Conservation (phyloP, 1,140 invertebrate species). For the Pollicipes pollicipes region DNA sequence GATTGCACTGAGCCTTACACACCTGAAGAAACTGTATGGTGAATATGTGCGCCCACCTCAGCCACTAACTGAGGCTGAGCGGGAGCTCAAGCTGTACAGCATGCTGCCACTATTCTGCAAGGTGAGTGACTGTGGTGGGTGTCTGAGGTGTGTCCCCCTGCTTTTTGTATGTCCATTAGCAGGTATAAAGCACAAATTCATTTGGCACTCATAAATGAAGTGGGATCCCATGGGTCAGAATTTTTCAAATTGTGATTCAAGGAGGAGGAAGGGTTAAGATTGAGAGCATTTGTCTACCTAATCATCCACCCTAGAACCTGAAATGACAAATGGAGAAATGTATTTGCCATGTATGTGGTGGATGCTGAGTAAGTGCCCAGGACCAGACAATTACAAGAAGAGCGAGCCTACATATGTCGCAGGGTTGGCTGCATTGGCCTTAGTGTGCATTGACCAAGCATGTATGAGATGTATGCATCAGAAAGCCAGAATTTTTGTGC, state of each 20-base stretch:
- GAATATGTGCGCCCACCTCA: constrained; percentile 77
- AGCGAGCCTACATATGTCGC: too few relatives aligned
- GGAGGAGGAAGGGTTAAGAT: constrained; percentile 3
- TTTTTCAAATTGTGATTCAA: constrained; percentile 16
- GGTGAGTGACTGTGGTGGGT: constrained; percentile 37
- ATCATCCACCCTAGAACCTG: too few relatives aligned
- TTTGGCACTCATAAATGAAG: constrained; percentile 4
- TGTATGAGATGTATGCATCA: too few relatives aligned
- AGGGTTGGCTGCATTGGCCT: too few relatives aligned
- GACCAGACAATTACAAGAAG: too few relatives aligned
- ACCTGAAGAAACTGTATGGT: constrained; percentile 85
- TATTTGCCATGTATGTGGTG: too few relatives aligned
- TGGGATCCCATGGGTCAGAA: constrained; percentile 13
- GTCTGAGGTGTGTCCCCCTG: neutral
- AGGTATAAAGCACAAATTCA: constrained; percentile 5
- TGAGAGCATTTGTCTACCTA: too few relatives aligned
- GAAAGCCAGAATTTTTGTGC: too few relatives aligned
- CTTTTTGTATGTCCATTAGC: neutral
- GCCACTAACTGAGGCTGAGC: constrained; percentile 56
- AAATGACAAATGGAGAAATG: too few relatives aligned
- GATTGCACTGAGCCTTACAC: constrained; percentile 60
- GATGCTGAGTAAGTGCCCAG: too few relatives aligned
- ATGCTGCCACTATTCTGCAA: constrained; percentile 97
- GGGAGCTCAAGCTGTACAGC: constrained; percentile 87
- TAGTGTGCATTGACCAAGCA: too few relatives aligned